These are phyloP conservation scores for Scotopteryx bipunctaria DNA, from an alignment of 2,888 invertebrate genomes.

Conservation along the genomic window DNA sequence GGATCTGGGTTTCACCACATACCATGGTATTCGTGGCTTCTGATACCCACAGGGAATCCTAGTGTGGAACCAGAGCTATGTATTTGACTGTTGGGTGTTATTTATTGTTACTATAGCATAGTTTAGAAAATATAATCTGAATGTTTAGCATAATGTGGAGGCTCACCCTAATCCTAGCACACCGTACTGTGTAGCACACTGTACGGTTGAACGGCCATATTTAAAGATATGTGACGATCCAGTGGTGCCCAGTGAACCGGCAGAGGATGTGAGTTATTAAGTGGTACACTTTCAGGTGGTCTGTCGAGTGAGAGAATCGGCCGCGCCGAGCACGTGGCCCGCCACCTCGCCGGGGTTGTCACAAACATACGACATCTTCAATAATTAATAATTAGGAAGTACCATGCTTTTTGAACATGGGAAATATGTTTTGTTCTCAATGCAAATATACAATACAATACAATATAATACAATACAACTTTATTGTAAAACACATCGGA, in stretches of 20 bases:
- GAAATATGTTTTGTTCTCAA: no score
- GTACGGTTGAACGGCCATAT: slow-evolving; percentile 75
- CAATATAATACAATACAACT: no score
- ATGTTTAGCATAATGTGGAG: slow-evolving; percentile 21
- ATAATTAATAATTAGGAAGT: neutral
- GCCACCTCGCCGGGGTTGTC: slow-evolving; percentile 27
- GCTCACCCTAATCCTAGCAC: slow-evolving; percentile 28
- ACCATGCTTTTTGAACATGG: no score
- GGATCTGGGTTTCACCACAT: no score
- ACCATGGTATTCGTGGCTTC: no score
- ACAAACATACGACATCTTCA: slow-evolving; percentile 5
- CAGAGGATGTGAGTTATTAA: slow-evolving; percentile 82
- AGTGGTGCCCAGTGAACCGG: slow-evolving; percentile 81
- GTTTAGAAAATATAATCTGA: slow-evolving; percentile 1
- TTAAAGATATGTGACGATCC: slow-evolving; percentile 82
- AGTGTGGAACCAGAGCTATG: no score
- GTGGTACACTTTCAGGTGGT: slow-evolving; percentile 82
- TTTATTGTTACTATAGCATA: no score
- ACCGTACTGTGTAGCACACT: slow-evolving; percentile 55
- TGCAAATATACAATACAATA: no score
- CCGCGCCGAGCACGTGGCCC: slow-evolving; percentile 33
- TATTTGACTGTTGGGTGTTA: no score
- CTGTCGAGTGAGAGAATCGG: slow-evolving; percentile 81
- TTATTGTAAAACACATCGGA: no score
- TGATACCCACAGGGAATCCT: no score